Evolutionary conservation across 2,888 invertebrate genomes (phyloP), one percentile per base, ranked within the genome.

Genomic region (Phania funesta): DNA sequence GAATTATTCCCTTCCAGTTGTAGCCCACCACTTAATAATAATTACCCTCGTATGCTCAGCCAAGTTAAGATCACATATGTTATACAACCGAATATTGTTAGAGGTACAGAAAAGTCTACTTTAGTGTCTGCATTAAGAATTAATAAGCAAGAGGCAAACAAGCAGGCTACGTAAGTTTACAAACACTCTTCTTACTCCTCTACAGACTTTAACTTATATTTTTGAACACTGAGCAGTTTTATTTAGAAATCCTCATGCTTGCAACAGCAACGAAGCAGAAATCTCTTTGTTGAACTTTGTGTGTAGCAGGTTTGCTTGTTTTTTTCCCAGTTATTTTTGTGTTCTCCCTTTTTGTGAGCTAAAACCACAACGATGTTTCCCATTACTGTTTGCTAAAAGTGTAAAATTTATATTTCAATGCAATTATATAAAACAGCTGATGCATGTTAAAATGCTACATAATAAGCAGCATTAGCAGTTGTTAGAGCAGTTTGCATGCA

Each of bases 371-470:
- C 64, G 74, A 44, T 74, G 74, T 78, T 68, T 74, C 73, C 44
- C 48, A 50, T 73, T 62, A 64, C 54, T 81, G 77, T 77, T 81
- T 80, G 73, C 67, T 62, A 65, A 71, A 80, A 83, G 77, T 83
- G 84, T 77, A 83, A 75, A 84, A 83, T 75, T 76, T 77, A 83
- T 84, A 80, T 77, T 78, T 77, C 56, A 74, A 65, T 83, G 83
- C 83, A 84, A 80, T 84, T 84, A 80, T 84, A 80, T 71, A 68
- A 77, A 62, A 18, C 79, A 82, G 80, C 70, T 82, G 83, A 79
- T 68, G 77, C 84, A 80, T 81, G 79, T 71, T 80, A 70, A 83
- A 77, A 85, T 84, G 84, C 84, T 83, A 18, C 44, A 58, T 71
- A 60, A 81, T 65, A 67, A 76, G 71, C 76, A 62, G 38, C 35